A percentile compares a stretch with the other conserved stretches of the same genome.
Conservation (phyloP, 92 coral and sea anemone genomes). For the Actinernus sp. region DNA sequence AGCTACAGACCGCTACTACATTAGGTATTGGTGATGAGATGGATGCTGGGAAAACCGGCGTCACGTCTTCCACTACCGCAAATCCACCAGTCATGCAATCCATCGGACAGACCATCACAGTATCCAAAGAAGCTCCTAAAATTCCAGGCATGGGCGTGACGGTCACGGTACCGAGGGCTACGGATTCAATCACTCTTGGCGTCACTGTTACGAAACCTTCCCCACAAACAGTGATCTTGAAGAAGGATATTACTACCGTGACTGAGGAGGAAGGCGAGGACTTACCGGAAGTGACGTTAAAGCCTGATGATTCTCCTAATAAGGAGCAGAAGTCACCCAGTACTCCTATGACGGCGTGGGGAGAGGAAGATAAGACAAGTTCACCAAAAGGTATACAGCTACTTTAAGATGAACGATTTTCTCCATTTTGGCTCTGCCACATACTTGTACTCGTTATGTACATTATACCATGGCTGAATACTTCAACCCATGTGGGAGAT, state of each 20-base stretch:
- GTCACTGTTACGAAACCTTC: conserved; percentile 84
- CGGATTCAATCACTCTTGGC: conserved; percentile 29
- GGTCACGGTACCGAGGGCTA: conserved; percentile 65
- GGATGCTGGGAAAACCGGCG: conserved; percentile 45
- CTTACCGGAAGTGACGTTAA: background rate
- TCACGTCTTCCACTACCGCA: conserved; percentile 9
- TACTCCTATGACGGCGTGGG: conserved; percentile 91
- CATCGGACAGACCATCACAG: conserved; percentile 23
- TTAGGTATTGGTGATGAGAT: conserved; percentile 60
- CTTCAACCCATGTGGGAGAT: no score
- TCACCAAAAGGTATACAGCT: no score
- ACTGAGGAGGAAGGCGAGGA: conserved; percentile 28
- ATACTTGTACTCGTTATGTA: no score
- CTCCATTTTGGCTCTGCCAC: no score
- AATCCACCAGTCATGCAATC: background rate
- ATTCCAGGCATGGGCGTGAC: conserved; percentile 84
- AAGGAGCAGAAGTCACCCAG: conserved; percentile 35
- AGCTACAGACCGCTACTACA: conserved; percentile 90
- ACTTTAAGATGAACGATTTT: no score
- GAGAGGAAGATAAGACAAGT: conserved; percentile 52
- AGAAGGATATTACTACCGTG: conserved; percentile 34
- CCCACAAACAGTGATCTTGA: conserved; percentile 69
- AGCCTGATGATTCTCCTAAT: background rate
- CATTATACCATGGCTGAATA: no score
- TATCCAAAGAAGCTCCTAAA: conserved; percentile 13